Conservation (phyloP, 1,140 invertebrate species). For the Agraylea sexmaculata region DNA sequence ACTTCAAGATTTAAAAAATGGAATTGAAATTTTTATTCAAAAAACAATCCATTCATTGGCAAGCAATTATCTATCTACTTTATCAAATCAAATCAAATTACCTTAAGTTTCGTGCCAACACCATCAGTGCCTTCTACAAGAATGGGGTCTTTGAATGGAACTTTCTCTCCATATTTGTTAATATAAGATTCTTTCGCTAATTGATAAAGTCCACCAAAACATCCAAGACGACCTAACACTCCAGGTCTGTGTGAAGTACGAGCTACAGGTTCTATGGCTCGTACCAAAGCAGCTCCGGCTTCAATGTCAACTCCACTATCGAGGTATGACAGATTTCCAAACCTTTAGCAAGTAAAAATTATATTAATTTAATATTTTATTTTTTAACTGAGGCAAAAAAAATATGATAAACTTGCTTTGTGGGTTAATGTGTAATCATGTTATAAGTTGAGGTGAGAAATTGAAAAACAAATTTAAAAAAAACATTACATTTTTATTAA, state of each 20-base stretch:
- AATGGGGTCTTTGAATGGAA: conserved; percentile 62
- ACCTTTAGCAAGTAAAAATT: too few species aligned
- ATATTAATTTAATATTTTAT: too few species aligned
- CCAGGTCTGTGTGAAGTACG: conserved; percentile 58
- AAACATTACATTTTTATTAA: too few species aligned
- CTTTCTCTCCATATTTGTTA: conserved; percentile 14
- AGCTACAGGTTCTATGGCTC: conserved; percentile 67
- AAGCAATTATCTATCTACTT: neutral
- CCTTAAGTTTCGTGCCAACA: conserved; percentile 88
- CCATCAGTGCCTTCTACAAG: conserved; percentile 91
- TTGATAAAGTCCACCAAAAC: conserved; percentile 91
- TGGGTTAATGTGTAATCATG: too few species aligned
- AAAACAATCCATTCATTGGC: neutral
- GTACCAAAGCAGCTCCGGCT: conserved; percentile 77
- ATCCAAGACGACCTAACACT: conserved; percentile 70
- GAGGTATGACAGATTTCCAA: conserved; percentile 69
- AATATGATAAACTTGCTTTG: too few species aligned
- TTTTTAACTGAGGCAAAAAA: too few species aligned
- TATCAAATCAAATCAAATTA: conserved; percentile 24
- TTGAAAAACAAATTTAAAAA: too few species aligned
- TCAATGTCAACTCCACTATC: conserved; percentile 87
- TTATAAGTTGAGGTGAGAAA: too few species aligned
- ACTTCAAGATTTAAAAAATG: conserved; percentile 4
- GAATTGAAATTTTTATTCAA: conserved; percentile 3
- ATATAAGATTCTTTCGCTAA: conserved; percentile 37